A percentile compares a stretch with the other conserved stretches of the same genome.
Evolutionary conservation across 2,888 invertebrate genomes (phyloP).

Genomic region (Mechanitis messenoides): DNA sequence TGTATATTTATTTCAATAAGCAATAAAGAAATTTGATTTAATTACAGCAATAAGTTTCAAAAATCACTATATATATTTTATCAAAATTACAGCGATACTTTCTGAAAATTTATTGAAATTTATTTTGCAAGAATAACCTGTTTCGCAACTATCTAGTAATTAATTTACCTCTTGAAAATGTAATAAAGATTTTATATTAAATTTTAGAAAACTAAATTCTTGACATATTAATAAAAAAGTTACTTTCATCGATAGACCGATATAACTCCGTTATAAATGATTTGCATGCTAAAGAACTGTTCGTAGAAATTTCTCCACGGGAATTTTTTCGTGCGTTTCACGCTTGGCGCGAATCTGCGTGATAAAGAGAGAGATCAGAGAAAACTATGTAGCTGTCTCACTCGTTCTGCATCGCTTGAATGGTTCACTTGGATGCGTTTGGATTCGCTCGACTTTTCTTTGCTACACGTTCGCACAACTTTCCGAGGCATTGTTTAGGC

Average conservation of each 20-base stretch:
- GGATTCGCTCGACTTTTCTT: constrained; percentile 53
- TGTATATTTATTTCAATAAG: no score
- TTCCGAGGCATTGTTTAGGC: constrained; percentile 61
- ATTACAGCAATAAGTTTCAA: no score
- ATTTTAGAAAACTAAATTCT: no score
- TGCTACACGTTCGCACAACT: constrained; percentile 56
- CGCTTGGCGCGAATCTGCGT: constrained; percentile 45
- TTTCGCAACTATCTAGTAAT: no score
- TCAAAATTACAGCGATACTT: no score
- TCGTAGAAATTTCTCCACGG: constrained; percentile 59
- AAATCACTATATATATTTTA: no score
- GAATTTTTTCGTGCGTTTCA: constrained; percentile 53
- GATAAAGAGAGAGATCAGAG: constrained; percentile 26
- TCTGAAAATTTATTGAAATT: no score
- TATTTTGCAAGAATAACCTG: no score
- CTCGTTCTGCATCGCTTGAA: constrained; percentile 16
- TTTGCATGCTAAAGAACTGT: constrained; percentile 56
- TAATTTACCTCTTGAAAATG: no score
- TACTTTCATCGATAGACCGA: constrained; percentile 18
- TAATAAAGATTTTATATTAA: no score
- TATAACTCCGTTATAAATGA: constrained; percentile 58
- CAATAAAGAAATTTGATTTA: no score
- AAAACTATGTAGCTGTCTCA: constrained; percentile 19
- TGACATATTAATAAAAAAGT: no score
- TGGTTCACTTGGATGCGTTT: constrained; percentile 16